phyloP scores from a whole-genome alignment of 2,797 vertebrate species.

The Triplophysa yarkandensis region DNA sequence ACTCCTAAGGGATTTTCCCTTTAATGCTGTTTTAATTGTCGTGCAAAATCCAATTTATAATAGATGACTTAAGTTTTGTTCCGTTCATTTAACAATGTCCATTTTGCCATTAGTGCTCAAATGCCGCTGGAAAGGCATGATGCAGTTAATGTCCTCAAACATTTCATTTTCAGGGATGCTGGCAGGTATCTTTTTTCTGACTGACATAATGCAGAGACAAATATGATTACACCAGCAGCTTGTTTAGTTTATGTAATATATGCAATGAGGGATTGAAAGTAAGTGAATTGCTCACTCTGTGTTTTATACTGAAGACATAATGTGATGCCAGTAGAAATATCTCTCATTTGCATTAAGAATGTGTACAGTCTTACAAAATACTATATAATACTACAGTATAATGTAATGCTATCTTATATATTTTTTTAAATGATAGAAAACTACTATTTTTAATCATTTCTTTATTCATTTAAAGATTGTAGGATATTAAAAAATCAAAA shows the following conservation, averaged over 20 bases:
- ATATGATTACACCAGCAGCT: neutral
- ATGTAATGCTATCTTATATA: too few relatives aligned
- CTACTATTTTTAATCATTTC: too few relatives aligned
- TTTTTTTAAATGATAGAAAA: too few relatives aligned
- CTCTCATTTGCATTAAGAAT: neutral
- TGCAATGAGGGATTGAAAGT: neutral
- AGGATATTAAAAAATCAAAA: too few relatives aligned
- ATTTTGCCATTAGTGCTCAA: constrained; percentile 24
- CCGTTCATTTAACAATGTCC: constrained; percentile 28
- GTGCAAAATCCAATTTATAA: constrained; percentile 29
- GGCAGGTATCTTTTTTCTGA: neutral
- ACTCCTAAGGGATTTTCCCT: constrained; percentile 23
- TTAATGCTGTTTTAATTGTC: constrained; percentile 44
- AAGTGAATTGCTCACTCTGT: neutral
- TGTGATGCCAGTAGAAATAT: neutral
- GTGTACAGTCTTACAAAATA: neutral
- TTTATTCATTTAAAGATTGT: too few relatives aligned
- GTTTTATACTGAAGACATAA: constrained; percentile 15
- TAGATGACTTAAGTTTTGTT: constrained; percentile 28
- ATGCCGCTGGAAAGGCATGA: constrained; percentile 28
- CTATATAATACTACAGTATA: too few relatives aligned
- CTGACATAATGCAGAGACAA: neutral
- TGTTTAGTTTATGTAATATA: neutral
- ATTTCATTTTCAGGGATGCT: constrained; percentile 8
- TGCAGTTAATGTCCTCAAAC: constrained; percentile 6